These are phyloP conservation scores for Pteropus rufus DNA, from an alignment of 2,797 vertebrate genomes.

Conservation along the genomic window DNA sequence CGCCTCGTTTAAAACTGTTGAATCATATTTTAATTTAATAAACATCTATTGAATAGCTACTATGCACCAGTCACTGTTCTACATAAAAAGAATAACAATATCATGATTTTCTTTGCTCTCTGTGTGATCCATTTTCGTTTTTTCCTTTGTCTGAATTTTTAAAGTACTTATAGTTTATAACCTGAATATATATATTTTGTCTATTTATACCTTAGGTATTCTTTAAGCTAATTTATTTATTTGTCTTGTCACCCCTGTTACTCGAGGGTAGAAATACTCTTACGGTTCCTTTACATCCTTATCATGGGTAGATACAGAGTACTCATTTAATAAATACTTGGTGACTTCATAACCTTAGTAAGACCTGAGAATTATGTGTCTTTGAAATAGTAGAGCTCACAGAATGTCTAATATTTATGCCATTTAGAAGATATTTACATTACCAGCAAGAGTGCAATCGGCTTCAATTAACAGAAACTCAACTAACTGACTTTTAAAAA, in stretches of 20 bases:
- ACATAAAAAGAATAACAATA: not conserved
- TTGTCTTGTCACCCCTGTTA: not conserved
- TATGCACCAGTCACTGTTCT: not conserved
- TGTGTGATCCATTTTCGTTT: not conserved
- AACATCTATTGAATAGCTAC: not conserved
- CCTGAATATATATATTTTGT: not conserved
- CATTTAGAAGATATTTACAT: not conserved
- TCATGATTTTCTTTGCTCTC: not conserved
- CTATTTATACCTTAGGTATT: not conserved
- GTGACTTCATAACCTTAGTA: not conserved
- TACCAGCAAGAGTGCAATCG: not conserved
- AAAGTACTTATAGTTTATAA: not conserved
- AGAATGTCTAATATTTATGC: not conserved
- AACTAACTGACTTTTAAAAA: not conserved
- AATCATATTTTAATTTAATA: not conserved
- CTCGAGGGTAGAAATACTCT: not conserved
- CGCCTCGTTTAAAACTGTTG: not conserved
- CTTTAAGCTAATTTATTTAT: not conserved
- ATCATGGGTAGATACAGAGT: not conserved
- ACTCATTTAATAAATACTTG: not conserved
- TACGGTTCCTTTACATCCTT: not conserved
- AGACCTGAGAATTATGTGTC: not conserved
- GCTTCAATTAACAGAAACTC: not conserved
- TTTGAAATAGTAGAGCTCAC: not conserved
- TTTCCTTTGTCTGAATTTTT: not conserved